A percentile compares a stretch with the other conserved stretches of the same genome.
phyloP scores from a whole-genome alignment of 2,113 vertebrate genomes.

The Cinclus cinclus region DNA sequence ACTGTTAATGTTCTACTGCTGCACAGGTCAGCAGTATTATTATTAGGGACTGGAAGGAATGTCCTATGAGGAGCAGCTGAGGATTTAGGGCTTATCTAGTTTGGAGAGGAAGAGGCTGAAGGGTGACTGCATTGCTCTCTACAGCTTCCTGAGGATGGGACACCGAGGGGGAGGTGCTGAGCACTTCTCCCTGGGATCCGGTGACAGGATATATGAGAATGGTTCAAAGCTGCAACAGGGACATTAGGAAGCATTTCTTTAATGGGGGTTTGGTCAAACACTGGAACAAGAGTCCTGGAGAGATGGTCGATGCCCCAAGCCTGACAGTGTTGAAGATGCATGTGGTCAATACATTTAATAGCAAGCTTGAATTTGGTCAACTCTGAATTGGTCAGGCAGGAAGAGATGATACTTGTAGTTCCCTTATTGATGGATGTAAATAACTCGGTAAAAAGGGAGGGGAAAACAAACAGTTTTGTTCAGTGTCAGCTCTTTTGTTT shows the following conservation, averaged over 20 bases:
- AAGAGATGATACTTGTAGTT: not conserved
- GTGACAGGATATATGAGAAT: not conserved
- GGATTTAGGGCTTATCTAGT: not conserved
- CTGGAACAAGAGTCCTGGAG: not conserved
- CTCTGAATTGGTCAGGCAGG: not conserved
- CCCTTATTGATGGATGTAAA: not conserved
- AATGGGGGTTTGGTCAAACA: not conserved
- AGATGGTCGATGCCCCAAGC: not conserved
- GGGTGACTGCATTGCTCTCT: not conserved
- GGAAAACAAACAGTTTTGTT: not conserved
- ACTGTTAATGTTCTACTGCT: not conserved
- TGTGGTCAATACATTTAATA: not conserved
- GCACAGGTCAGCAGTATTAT: not conserved
- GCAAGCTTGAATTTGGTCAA: not conserved
- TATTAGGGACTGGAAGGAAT: not conserved
- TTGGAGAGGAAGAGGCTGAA: not conserved
- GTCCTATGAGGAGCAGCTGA: not conserved
- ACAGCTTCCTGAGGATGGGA: not conserved
- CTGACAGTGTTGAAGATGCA: not conserved
- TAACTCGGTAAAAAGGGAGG: not conserved
- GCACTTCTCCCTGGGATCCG: not conserved
- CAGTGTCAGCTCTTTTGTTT: not conserved
- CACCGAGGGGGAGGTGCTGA: not conserved
- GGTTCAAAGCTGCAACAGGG: not conserved
- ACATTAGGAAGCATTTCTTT: not conserved